Evolutionary conservation across 2,888 invertebrate species (phyloP), one percentile per base, ranked within the genome.

Genomic region (Oligia latruncula): DNA sequence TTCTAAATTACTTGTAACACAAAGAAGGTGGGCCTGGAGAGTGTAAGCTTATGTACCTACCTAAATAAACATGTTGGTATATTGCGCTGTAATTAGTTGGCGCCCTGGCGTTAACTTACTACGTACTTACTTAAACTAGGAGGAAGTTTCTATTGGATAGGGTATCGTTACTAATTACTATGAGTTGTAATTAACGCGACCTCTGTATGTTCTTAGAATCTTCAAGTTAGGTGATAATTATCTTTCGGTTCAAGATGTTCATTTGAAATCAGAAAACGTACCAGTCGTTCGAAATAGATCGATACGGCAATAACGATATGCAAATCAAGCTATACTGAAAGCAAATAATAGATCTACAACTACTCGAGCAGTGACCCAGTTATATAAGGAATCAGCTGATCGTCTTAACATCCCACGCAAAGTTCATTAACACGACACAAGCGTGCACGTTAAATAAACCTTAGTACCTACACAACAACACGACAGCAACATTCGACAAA

Each of bases 21-120:
- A 83, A 84, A 86, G 86, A 82, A 72, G 52, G n/a, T 43, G 65
- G 65, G 60, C 6, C 2, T 52, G 52, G 62, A 81, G 68, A 83
- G 82, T 82, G 75, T 72, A 73, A 78, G 82, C 58, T 82, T 82
- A 74, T 74, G 78, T 86, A 71, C 43, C 60, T 84, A 73, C 73
- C 83, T 83, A 82, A 84, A 86, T 78, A 86, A 84, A 84, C 86
- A 86, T 65, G 83, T 75, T 86, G 43, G 74, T 78, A 73, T 86
- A 82, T 86, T 76, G 66, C 65, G 62, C 70, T 17, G 55, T 74
- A 79, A 79, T 84, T 84, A 86, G 83, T 70, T 79, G 70, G 62
- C 40, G 55, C 55, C 55, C 23, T 77, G 77, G 60, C 66, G 70
- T 52, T 74, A 86, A 71, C 62, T 46, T 65, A 82, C 77, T 81